Evolutionary conservation across 2,113 vertebrate species (phyloP).

Genomic region (Xiphias gladius): DNA sequence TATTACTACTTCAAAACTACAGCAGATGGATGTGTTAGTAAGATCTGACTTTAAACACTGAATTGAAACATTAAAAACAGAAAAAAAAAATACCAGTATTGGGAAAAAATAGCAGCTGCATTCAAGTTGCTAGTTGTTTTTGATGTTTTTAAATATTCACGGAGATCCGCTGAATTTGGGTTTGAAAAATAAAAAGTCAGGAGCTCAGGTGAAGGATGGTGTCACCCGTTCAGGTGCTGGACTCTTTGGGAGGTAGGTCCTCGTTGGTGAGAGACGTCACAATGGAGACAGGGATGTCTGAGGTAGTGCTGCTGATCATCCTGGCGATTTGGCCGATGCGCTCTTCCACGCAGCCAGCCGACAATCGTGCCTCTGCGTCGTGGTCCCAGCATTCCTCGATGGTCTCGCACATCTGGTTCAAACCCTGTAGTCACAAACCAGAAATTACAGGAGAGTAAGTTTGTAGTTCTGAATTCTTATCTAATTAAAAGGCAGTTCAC

Average conservation of each 20-base stretch:
- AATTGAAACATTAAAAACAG: constrained; percentile 32
- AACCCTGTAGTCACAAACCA: constrained; percentile 85
- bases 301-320: constrained; percentile 92
- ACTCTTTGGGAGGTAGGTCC: constrained; percentile 99
- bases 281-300: constrained; percentile 96
- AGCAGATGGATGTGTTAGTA: constrained; percentile 81
- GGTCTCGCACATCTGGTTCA: constrained; percentile 96
- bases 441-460: not conserved
- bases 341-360: constrained; percentile 97
- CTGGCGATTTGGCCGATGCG: constrained; percentile 94
- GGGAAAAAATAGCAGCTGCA: constrained; percentile 81
- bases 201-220: constrained; percentile 60
- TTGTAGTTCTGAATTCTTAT: not conserved
- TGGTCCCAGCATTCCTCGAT: constrained; percentile 99
- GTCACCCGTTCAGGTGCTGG: constrained; percentile 90
- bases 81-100: constrained; percentile 69
- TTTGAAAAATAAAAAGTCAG: constrained; percentile 61
- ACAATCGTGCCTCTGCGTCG: constrained; percentile 95
- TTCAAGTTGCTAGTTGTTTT: constrained; percentile 72
- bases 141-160: constrained; percentile 73
- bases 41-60: constrained; percentile 59
- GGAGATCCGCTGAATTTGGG: constrained; percentile 76
- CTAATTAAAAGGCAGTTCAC: not conserved
- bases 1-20: constrained; percentile 77
- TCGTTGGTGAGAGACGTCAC: constrained; percentile 97